phyloP scores from a whole-genome alignment of 1,140 invertebrate species.

The Hylaeus volcanicus region DNA sequence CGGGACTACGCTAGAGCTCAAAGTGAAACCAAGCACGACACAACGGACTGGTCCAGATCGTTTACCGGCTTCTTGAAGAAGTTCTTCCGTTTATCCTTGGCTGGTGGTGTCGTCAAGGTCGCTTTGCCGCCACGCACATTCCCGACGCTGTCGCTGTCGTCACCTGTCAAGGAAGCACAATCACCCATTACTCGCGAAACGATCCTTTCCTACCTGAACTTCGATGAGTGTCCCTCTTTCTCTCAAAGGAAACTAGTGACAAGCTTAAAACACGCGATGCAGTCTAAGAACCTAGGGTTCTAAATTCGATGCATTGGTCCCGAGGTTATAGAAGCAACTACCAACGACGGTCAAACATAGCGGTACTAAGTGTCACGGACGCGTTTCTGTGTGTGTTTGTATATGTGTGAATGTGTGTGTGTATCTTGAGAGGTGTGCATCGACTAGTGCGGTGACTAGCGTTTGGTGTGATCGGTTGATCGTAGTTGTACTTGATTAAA shows the following conservation, averaged over 20 bases:
- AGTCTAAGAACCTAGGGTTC: constrained; percentile 35
- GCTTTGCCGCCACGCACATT: constrained; percentile 87
- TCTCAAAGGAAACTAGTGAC: constrained; percentile 62
- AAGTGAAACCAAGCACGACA: constrained; percentile 37
- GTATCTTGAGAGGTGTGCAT: neutral
- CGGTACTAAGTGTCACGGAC: constrained; percentile 20
- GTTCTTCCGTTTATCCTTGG: constrained; percentile 98
- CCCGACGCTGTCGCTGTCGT: constrained; percentile 89
- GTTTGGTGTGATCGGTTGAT: constrained; percentile 1
- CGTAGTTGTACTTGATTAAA: neutral
- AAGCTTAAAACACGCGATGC: constrained; percentile 61
- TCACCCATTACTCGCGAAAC: constrained; percentile 25
- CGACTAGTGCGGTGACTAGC: neutral
- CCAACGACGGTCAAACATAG: constrained; percentile 34
- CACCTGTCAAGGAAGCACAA: constrained; percentile 81
- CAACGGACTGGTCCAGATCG: constrained; percentile 26
- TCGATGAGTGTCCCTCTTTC: constrained; percentile 57
- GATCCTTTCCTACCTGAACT: neutral
- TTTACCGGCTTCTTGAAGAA: constrained; percentile 97
- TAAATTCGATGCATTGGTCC: constrained; percentile 42
- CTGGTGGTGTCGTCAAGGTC: constrained; percentile 91
- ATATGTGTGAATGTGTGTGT: neutral
- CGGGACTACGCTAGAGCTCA: constrained; percentile 18
- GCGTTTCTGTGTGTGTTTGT: neutral
- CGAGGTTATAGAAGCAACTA: constrained; percentile 50